Base-by-base conservation (phyloP, 1,140 invertebrate species). In the Leptopilina boulardi region DNA sequence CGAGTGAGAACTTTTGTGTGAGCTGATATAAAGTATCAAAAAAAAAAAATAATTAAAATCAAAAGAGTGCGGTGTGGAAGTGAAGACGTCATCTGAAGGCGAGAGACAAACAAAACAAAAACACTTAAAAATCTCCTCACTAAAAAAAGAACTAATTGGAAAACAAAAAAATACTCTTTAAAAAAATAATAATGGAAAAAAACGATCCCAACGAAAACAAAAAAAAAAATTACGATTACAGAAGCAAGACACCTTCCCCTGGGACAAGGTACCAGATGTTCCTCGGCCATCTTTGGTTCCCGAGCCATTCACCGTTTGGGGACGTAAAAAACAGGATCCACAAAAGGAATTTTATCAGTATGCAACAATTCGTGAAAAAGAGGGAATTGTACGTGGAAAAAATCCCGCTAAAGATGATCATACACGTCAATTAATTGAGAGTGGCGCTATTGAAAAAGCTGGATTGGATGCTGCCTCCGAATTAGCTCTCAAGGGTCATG, bases 191-290 rank as follows among this genome's bases (percentile, higher is more conserved):
- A 26, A 75, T 71, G 18, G 42, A 42, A 47, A 23, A 19, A 74
- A 3, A 30, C 26, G 26, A 30, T 30, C 26, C 26, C 5, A 73
- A 51, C n/a, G n/a, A n/a, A n/a, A n/a, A n/a, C n/a, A 80, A 70
- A 71, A 75, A 44, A 71, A 66, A 73, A 82, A 54, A 72, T 76
- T 80, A n/a, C 73, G 59, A 56, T 95, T 95, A 88, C 94, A 96
- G 95, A 95, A 93, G 92, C 93, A 92, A 83, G 92, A 91, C 78
- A 84, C 92, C 87, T 94, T 96, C 82, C 95, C 95, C 82, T 97
- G 95, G 95, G 95, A 96, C 89, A 96, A 96, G 92, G 94, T 96
- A 86, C 96, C 96, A 80, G 94, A 93, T 88, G 95, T 96, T 82
- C 95, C 96, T 78, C 92, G 96, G 79, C 95, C 96, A 79, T 95